Conservation (phyloP, 2,888 invertebrate species). For the Masnerella sp. region DNA sequence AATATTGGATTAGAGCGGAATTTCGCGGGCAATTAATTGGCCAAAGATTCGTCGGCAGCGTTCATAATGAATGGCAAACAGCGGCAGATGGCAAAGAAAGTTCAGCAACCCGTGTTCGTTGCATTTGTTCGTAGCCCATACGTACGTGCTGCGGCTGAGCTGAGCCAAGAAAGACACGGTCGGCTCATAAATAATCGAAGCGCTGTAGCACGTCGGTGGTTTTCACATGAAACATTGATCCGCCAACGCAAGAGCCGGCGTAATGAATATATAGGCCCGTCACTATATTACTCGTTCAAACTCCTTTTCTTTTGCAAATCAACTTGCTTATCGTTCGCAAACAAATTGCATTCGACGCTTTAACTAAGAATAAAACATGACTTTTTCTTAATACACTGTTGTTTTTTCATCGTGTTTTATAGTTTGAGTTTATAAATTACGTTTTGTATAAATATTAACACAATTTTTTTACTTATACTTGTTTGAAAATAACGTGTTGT, state of each 20-base stretch:
- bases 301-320: too few relatives aligned
- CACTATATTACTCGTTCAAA: conserved; percentile 12
- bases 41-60: conserved; percentile 25
- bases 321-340: too few relatives aligned
- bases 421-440: too few relatives aligned
- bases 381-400: too few relatives aligned
- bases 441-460: too few relatives aligned
- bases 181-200: conserved; percentile 77
- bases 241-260: conserved; percentile 63
- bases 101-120: conserved; percentile 68
- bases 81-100: conserved; percentile 52
- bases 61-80: conserved; percentile 46
- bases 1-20: conserved; percentile 22
- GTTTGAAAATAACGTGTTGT: too few relatives aligned
- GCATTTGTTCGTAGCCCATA: conserved; percentile 58
- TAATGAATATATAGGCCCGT: conserved; percentile 58
- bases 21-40: conserved; percentile 42
- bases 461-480: too few relatives aligned
- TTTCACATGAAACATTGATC: conserved; percentile 77
- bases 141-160: conserved; percentile 55
- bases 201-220: conserved; percentile 72
- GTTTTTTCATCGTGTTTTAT: too few relatives aligned
- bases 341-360: too few relatives aligned
- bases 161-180: conserved; percentile 69
- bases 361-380: too few relatives aligned